Evolutionary conservation across 2,113 vertebrate genomes (phyloP).

Genomic region (Heptranchias perlo): DNA sequence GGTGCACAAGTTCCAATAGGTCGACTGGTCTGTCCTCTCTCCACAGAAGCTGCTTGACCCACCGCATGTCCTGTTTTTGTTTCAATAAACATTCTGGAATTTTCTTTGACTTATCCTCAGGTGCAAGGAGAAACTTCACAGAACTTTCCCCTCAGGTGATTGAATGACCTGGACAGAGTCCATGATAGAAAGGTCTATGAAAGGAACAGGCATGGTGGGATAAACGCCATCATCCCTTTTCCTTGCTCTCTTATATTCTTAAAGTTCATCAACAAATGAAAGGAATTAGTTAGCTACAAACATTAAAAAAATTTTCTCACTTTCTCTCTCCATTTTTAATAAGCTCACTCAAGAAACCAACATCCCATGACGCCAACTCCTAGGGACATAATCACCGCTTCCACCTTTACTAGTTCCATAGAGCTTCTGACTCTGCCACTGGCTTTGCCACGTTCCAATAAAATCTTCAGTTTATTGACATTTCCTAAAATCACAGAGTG

Average conservation of each 20-base stretch:
- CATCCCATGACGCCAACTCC: not conserved
- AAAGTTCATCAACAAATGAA: not conserved
- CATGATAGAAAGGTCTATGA: not conserved
- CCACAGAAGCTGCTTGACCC: not conserved
- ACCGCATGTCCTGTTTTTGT: not conserved
- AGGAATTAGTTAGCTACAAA: not conserved
- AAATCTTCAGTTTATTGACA: slow-evolving; percentile 34
- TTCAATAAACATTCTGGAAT: not conserved
- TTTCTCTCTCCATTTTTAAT: not conserved
- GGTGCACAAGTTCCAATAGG: not conserved
- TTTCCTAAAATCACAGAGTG: slow-evolving; percentile 41
- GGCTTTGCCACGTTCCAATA: not conserved
- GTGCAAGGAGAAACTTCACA: too few species aligned
- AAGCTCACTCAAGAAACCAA: not conserved
- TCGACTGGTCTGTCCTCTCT: too few species aligned
- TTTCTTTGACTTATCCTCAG: not conserved
- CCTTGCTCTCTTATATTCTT: not conserved
- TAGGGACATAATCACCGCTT: not conserved
- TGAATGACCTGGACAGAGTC: not conserved
- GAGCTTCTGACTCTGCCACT: not conserved
- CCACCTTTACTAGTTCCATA: too few species aligned
- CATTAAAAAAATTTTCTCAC: too few species aligned
- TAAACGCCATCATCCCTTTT: not conserved
- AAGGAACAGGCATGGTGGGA: not conserved
- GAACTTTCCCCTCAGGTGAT: not conserved